A percentile compares a stretch with the other conserved stretches of the same genome.
Evolutionary conservation across 2,113 vertebrate genomes (phyloP).

Genomic region (Phylloscopus trochiloides): DNA sequence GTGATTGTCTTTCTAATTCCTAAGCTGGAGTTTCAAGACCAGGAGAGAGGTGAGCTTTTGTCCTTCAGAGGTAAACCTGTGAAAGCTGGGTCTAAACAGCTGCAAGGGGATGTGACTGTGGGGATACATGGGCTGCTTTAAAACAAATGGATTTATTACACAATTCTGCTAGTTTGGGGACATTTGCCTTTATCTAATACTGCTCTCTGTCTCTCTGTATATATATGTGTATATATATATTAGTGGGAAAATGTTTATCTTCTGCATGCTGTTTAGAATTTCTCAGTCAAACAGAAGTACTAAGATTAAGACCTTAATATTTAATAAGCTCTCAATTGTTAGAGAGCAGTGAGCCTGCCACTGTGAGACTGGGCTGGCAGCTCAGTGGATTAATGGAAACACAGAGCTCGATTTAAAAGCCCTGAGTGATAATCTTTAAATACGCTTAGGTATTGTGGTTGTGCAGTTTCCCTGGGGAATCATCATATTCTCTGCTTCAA

Average conservation of each 20-base stretch:
- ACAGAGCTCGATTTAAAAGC: constrained; percentile 19
- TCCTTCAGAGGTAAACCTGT: neutral
- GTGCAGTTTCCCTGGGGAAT: neutral
- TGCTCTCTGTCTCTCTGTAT: neutral
- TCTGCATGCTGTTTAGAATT: neutral
- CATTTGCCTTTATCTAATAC: neutral
- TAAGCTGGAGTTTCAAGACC: neutral
- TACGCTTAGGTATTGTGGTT: constrained; percentile 35
- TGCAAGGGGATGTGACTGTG: neutral
- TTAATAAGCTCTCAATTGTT: constrained; percentile 61
- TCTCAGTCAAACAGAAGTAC: constrained; percentile 24
- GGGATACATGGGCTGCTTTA: neutral
- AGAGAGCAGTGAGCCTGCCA: neutral
- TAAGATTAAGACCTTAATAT: constrained; percentile 63
- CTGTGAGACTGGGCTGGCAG: constrained; percentile 31
- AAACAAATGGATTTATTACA: neutral
- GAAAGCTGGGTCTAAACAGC: neutral
- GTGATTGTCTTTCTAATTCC: neutral
- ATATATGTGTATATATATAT: neutral
- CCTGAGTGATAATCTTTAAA: constrained; percentile 59
- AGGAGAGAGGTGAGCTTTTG: neutral
- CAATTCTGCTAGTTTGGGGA: neutral
- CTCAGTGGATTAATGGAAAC: constrained; percentile 63
- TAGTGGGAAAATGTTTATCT: neutral
- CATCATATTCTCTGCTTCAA: neutral